Evolutionary conservation across 2,888 invertebrate species (phyloP).

Genomic region (Limnephilus rhombicus): DNA sequence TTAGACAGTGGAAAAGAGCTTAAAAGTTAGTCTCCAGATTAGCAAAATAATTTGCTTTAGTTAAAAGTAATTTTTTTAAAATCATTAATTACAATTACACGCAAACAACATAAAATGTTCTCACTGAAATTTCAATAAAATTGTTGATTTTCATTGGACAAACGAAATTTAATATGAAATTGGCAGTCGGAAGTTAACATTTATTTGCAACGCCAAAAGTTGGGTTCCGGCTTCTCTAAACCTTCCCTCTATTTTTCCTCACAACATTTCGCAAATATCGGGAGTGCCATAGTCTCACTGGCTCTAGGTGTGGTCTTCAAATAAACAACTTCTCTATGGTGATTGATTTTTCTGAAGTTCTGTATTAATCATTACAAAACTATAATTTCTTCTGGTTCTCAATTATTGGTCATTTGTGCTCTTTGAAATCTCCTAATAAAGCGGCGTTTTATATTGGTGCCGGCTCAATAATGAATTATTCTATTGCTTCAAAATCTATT

Average conservation of each 20-base stretch:
- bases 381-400: not conserved
- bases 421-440: not conserved
- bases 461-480: not conserved
- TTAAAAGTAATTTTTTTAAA: no score
- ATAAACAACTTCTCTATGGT: not conserved
- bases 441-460: not conserved
- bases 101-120: not conserved
- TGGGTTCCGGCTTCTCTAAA: not conserved
- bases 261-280: not conserved
- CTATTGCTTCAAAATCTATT: not conserved
- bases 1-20: not conserved
- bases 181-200: not conserved
- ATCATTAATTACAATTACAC: no score
- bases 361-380: not conserved
- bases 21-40: not conserved
- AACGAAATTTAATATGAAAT: no score
- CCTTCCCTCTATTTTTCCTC: not conserved
- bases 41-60: not conserved
- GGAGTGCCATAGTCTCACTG: not conserved
- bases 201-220: not conserved
- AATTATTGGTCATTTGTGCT: not conserved
- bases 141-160: not conserved
- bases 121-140: not conserved
- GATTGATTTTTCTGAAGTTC: not conserved
- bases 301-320: slow-evolving; percentile 1